Evolutionary conservation across 53 echinoderm and acorn worm genomes (phyloP).

Genomic region (Mesocentrotus franciscanus): DNA sequence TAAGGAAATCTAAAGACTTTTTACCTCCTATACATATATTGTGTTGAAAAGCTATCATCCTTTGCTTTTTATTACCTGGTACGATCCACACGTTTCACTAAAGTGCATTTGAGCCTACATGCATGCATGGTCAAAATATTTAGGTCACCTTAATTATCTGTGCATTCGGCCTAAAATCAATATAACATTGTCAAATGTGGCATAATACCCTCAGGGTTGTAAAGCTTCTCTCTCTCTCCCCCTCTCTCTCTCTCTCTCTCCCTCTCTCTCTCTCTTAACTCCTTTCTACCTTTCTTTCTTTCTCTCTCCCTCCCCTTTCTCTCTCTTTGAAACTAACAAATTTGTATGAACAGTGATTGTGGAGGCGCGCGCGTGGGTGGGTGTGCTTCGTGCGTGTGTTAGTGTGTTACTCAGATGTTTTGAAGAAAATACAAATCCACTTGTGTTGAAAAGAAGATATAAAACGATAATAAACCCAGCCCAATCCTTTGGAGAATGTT

Average conservation of each 20-base stretch:
- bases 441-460: not conserved
- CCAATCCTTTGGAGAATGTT: not conserved
- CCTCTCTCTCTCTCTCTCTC: not conserved
- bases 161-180: conserved; percentile 17
- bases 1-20: not conserved
- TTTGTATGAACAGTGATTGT: not conserved
- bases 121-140: not conserved
- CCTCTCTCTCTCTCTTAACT: no score
- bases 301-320: no score
- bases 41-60: not conserved
- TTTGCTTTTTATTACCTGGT: not conserved
- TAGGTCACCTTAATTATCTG: conserved; percentile 15
- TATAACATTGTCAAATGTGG: conserved; percentile 33
- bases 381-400: no score
- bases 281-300: not conserved
- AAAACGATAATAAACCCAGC: not conserved
- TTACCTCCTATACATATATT: not conserved
- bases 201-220: not conserved
- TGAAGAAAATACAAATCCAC: not conserved
- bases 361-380: no score
- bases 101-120: not conserved
- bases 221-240: not conserved
- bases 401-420: no score
- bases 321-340: not conserved
- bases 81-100: not conserved